Conservation (phyloP, 2,888 invertebrate species). For the Arge pagana region DNA sequence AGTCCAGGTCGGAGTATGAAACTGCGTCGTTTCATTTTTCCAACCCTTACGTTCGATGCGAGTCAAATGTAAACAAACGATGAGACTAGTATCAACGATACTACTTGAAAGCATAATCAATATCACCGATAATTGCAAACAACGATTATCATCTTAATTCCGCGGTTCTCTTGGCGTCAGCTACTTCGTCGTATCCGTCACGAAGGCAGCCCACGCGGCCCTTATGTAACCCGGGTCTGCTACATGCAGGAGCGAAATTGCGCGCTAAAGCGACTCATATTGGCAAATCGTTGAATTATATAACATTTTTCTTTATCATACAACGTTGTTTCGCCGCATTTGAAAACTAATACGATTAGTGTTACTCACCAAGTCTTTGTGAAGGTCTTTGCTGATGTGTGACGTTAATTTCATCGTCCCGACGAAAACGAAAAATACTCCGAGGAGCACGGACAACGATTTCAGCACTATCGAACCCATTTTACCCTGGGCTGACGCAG, state of each 20-base stretch:
- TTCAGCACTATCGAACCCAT: constrained; percentile 82
- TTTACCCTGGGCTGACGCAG: constrained; percentile 10
- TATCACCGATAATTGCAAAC: too few relatives aligned
- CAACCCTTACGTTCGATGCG: too few relatives aligned
- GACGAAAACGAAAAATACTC: constrained; percentile 93
- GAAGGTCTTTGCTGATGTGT: constrained; percentile 90
- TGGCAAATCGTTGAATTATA: constrained; percentile 1
- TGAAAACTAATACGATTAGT: too few relatives aligned
- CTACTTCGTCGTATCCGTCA: too few relatives aligned
- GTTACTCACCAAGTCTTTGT: constrained; percentile 89
- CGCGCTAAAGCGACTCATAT: neutral
- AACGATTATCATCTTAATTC: too few relatives aligned
- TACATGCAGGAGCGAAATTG: constrained; percentile 9
- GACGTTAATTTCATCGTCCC: constrained; percentile 92
- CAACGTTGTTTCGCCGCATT: neutral
- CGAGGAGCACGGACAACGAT: constrained; percentile 88
- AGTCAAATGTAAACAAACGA: too few relatives aligned
- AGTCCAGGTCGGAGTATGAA: too few relatives aligned
- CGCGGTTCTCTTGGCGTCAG: too few relatives aligned
- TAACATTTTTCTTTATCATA: too few relatives aligned
- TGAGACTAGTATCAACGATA: too few relatives aligned
- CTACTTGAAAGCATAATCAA: too few relatives aligned
- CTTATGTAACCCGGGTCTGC: constrained; percentile 31
- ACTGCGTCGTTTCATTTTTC: too few relatives aligned
- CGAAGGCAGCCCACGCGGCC: constrained; percentile 31